These are phyloP conservation scores for Cerastis rubricosa DNA, from an alignment of 2,888 invertebrate genomes.

Conservation along the genomic window DNA sequence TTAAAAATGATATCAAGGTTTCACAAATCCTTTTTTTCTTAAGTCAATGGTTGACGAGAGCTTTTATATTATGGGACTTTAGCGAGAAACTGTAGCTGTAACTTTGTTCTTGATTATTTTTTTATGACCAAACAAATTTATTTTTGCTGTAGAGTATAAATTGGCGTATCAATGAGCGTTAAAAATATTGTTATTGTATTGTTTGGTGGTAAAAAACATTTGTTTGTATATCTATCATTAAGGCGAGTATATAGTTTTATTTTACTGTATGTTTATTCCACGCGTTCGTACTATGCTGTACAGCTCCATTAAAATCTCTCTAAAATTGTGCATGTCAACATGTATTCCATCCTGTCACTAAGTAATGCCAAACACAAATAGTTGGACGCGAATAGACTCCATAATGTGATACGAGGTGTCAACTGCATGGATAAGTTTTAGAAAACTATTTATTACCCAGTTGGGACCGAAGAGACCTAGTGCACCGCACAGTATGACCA, in stretches of 20 bases:
- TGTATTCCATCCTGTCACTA: constrained; percentile 15
- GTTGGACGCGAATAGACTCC: constrained; percentile 48
- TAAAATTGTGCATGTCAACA: constrained; percentile 3
- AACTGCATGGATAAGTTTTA: constrained; percentile 56
- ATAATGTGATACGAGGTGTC: constrained; percentile 49
- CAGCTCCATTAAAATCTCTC: constrained; percentile 2
- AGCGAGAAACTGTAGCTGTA: too few relatives aligned
- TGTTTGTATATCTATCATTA: too few relatives aligned
- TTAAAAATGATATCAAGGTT: too few relatives aligned
- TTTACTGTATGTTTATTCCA: neutral
- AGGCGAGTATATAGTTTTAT: neutral
- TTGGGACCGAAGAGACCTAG: constrained; percentile 2
- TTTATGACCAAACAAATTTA: too few relatives aligned
- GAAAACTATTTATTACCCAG: constrained; percentile 43
- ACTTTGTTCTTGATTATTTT: neutral
- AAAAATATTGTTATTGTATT: too few relatives aligned
- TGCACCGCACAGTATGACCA: neutral
- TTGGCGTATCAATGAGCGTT: too few relatives aligned
- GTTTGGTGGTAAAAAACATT: too few relatives aligned
- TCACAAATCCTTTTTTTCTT: too few relatives aligned
- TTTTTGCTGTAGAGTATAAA: too few relatives aligned
- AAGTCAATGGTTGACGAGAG: too few relatives aligned
- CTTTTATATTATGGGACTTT: too few relatives aligned
- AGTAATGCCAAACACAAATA: constrained; percentile 46
- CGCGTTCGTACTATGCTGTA: neutral